A percentile compares a stretch with the other conserved stretches of the same genome.
These are phyloP conservation scores for Bufo bufo DNA, from an alignment of 2,113 vertebrate genomes.

Conservation along the genomic window DNA sequence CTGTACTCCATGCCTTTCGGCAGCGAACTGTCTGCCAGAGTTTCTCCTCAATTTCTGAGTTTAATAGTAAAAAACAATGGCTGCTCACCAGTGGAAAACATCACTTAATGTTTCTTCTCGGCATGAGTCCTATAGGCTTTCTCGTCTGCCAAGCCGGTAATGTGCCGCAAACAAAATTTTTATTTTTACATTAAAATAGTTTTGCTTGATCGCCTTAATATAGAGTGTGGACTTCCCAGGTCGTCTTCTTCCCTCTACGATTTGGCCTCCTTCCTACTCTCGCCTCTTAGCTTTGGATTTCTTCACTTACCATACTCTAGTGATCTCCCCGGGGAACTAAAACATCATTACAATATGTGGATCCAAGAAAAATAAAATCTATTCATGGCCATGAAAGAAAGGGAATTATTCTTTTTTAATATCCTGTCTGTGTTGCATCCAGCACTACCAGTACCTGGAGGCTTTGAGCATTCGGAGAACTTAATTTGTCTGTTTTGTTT, in stretches of 20 bases:
- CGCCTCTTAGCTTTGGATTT: conserved; percentile 5
- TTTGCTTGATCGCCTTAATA: conserved; percentile 20
- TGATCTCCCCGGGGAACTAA: not conserved
- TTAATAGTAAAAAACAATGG: not conserved
- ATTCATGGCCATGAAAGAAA: not conserved
- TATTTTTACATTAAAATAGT: conserved; percentile 45
- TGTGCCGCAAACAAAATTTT: conserved; percentile 29
- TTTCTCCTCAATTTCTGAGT: not conserved
- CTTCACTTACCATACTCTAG: not conserved
- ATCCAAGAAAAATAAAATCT: not conserved
- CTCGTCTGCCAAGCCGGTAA: not conserved
- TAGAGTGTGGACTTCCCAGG: conserved; percentile 4
- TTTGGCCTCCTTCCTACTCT: not conserved
- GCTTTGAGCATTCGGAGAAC: not conserved
- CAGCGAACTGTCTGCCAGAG: no score
- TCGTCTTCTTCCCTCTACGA: not conserved
- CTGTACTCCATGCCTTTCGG: no score
- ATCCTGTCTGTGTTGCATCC: conserved; percentile 5
- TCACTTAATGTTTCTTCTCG: conserved; percentile 28
- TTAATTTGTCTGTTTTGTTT: conserved; percentile 39
- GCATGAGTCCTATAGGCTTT: not conserved
- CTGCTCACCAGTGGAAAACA: not conserved
- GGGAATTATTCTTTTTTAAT: not conserved
- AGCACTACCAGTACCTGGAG: conserved; percentile 25
- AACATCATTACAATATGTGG: not conserved